Percentiles rank a stretch among this genome's conserved stretches.
These are phyloP conservation scores for Drosophila oshimai DNA, from an alignment of 1,140 invertebrate genomes.

Conservation along the genomic window DNA sequence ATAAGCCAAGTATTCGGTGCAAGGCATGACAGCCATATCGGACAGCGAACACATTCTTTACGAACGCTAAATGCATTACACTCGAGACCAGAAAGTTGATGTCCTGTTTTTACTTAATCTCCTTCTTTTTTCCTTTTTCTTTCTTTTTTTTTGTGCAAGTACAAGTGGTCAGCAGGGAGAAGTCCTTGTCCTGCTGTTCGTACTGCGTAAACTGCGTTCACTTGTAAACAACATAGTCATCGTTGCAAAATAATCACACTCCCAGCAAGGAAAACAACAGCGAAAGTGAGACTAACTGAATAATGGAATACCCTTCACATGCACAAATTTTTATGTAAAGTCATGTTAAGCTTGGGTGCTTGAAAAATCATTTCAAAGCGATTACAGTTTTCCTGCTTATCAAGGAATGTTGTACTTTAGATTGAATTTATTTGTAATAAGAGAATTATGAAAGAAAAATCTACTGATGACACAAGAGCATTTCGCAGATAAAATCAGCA, in stretches of 20 bases:
- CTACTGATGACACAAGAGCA: not conserved
- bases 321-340: not conserved
- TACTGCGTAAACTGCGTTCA: conserved; percentile 40
- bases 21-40: conserved; percentile 5
- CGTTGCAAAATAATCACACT: conserved; percentile 46
- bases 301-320: not conserved
- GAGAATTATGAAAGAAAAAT: not conserved
- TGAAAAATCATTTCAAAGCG: not conserved
- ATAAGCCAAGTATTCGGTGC: conserved; percentile 41
- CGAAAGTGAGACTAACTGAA: not conserved
- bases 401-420: too few relatives aligned
- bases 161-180: conserved; percentile 27
- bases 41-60: conserved; percentile 33
- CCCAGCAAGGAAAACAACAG: conserved; percentile 23
- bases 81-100: conserved; percentile 14
- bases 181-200: conserved; percentile 18
- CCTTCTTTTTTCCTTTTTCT: not conserved
- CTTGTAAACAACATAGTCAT: conserved; percentile 54
- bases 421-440: not conserved
- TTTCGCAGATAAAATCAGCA: not conserved
- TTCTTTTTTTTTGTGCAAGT: not conserved
- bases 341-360: not conserved
- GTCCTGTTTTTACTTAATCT: not conserved
- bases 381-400: not conserved
- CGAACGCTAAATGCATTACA: conserved; percentile 66